Percentiles rank a stretch among this genome's conserved stretches.
Conservation (phyloP, 2,797 vertebrate genomes). For the Cuculus canorus region DNA sequence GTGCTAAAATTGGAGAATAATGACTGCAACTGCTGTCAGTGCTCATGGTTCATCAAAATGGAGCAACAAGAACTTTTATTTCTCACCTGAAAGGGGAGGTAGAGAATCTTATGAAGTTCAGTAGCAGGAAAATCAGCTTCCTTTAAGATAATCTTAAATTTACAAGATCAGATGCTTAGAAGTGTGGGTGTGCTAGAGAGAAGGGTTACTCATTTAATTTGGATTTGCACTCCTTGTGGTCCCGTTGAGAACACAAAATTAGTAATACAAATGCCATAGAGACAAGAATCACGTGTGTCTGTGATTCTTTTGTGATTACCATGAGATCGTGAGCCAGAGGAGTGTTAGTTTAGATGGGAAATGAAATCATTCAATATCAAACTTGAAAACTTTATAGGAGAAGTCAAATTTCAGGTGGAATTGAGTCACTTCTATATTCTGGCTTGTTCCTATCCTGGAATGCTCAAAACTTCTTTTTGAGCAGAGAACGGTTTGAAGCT, state of each 20-base stretch:
- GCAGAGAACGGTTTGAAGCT: not conserved
- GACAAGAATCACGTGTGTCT: not conserved
- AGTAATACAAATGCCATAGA: not conserved
- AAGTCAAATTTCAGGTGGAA: not conserved
- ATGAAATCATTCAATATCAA: not conserved
- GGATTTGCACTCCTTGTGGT: not conserved
- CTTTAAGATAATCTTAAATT: not conserved
- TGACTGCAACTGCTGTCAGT: not conserved
- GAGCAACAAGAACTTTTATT: not conserved
- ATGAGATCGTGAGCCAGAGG: not conserved
- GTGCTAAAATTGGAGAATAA: not conserved
- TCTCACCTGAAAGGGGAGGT: not conserved
- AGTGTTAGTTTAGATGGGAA: not conserved
- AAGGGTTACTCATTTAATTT: not conserved
- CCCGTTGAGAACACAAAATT: not conserved
- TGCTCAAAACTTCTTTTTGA: not conserved
- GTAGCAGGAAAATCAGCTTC: not conserved
- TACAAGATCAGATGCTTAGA: not conserved
- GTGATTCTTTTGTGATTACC: not conserved
- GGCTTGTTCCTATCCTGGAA: not conserved
- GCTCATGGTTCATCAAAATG: not conserved
- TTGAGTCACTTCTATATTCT: not conserved
- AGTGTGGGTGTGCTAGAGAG: accelerated
- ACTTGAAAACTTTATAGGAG: not conserved
- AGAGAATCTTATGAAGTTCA: not conserved